A percentile compares a stretch with the other conserved stretches of the same genome.
These are phyloP conservation scores for Dichetophora obliterata DNA, from an alignment of 2,888 invertebrate species.

Conservation along the genomic window DNA sequence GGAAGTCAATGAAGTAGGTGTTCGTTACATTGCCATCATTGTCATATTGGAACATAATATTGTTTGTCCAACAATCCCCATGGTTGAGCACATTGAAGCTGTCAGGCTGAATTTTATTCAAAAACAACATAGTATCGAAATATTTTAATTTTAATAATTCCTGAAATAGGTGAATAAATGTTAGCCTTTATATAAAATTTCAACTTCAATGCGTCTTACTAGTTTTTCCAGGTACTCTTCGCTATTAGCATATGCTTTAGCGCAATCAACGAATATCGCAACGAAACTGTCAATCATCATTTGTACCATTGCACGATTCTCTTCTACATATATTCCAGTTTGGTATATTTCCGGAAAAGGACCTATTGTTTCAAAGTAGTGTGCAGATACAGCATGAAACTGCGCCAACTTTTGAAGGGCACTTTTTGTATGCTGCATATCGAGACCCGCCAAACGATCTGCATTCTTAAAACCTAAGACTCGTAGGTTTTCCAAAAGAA, in stretches of 20 bases:
- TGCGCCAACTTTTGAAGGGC: constrained; percentile 60
- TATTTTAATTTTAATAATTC: constrained; percentile 8
- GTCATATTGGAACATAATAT: constrained; percentile 61
- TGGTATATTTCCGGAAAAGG: constrained; percentile 46
- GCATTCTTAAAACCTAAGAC: constrained; percentile 49
- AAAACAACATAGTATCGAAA: constrained; percentile 36
- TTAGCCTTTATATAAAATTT: neutral
- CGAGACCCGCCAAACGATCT: constrained; percentile 57
- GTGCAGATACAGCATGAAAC: constrained; percentile 63
- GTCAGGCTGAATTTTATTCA: constrained; percentile 45
- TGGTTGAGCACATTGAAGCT: constrained; percentile 64
- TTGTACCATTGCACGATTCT: constrained; percentile 28
- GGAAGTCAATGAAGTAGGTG: constrained; percentile 60
- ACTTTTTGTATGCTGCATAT: constrained; percentile 56
- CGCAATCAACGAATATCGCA: neutral
- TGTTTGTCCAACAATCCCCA: constrained; percentile 62
- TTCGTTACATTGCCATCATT: constrained; percentile 53
- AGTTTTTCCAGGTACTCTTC: constrained; percentile 52
- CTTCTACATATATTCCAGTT: constrained; percentile 44
- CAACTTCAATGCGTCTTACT: constrained; percentile 48
- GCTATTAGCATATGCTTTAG: constrained; percentile 45
- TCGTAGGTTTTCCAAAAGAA: constrained; percentile 59
- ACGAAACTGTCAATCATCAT: constrained; percentile 36
- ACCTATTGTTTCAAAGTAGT: constrained; percentile 52
- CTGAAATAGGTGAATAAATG: constrained; percentile 19